phyloP scores from a whole-genome alignment of 2,888 invertebrate genomes.

The Cartodere bifasciata region DNA sequence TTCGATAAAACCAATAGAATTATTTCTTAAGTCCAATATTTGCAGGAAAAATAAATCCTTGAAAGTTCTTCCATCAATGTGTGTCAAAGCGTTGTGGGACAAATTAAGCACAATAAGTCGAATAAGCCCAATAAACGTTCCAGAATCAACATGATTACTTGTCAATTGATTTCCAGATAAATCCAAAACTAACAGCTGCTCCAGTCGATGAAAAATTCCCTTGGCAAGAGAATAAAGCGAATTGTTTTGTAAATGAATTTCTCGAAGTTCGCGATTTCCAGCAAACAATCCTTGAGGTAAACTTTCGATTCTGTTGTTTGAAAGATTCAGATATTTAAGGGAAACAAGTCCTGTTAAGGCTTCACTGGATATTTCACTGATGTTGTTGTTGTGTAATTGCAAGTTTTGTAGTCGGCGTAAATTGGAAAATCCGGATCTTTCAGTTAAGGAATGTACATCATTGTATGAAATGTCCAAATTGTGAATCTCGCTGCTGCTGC shows the following conservation, averaged over 20 bases:
- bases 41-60: slow-evolving; percentile 78
- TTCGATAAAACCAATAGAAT: slow-evolving; percentile 79
- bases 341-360: slow-evolving; percentile 67
- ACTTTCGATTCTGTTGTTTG: slow-evolving; percentile 69
- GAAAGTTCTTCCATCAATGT: slow-evolving; percentile 73
- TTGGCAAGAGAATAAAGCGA: slow-evolving; percentile 70
- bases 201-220: slow-evolving; percentile 70
- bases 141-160: slow-evolving; percentile 72
- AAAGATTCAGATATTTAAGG: slow-evolving; percentile 71
- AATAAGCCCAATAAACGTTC: slow-evolving; percentile 74
- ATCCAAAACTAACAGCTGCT: slow-evolving; percentile 73
- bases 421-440: slow-evolving; percentile 58
- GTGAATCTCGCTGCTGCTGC: slow-evolving; percentile 56
- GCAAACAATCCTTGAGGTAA: slow-evolving; percentile 74
- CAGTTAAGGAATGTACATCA: slow-evolving; percentile 57
- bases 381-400: slow-evolving; percentile 70
- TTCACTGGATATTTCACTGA: slow-evolving; percentile 65
- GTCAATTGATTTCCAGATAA: slow-evolving; percentile 75
- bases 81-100: slow-evolving; percentile 73
- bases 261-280: slow-evolving; percentile 66
- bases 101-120: slow-evolving; percentile 74
- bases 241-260: slow-evolving; percentile 76
- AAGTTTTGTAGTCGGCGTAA: slow-evolving; percentile 68
- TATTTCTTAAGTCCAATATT: slow-evolving; percentile 74
- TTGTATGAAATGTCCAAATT: slow-evolving; percentile 72